phyloP scores from a whole-genome alignment of 2,797 vertebrate genomes.

The Trachops cirrhosus region DNA sequence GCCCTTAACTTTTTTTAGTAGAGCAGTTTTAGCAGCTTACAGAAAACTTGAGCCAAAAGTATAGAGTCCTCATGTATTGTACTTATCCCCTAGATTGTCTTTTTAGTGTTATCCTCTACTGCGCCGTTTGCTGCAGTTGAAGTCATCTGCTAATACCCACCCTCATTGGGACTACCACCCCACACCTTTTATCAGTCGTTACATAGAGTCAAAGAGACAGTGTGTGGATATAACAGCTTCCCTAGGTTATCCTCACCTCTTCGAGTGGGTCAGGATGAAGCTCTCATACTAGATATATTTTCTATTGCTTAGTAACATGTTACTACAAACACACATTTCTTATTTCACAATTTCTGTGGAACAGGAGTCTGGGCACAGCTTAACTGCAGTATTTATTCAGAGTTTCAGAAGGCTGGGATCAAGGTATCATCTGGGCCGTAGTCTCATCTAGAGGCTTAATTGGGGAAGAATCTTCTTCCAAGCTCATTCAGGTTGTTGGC shows the following conservation, averaged over 20 bases:
- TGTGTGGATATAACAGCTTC: background rate
- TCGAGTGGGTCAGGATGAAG: background rate
- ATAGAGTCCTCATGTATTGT: background rate
- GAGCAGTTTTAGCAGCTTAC: background rate
- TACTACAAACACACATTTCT: background rate
- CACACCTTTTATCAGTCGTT: background rate
- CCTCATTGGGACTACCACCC: background rate
- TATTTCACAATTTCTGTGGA: background rate
- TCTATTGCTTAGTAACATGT: background rate
- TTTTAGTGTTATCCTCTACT: background rate
- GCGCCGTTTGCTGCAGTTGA: background rate
- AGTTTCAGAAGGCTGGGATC: background rate
- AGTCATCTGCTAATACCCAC: background rate
- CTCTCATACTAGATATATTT: background rate
- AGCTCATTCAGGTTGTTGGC: background rate
- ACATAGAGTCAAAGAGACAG: background rate
- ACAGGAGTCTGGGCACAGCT: background rate
- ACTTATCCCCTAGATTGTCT: background rate
- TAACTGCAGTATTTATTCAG: background rate
- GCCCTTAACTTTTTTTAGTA: background rate
- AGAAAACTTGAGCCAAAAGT: slow-evolving; percentile 1
- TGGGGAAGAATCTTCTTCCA: background rate
- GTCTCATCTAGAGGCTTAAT: background rate
- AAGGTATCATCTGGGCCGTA: background rate
- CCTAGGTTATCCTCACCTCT: background rate